Conservation (phyloP, 2,888 invertebrate species). For the Isotomurus palustris region DNA sequence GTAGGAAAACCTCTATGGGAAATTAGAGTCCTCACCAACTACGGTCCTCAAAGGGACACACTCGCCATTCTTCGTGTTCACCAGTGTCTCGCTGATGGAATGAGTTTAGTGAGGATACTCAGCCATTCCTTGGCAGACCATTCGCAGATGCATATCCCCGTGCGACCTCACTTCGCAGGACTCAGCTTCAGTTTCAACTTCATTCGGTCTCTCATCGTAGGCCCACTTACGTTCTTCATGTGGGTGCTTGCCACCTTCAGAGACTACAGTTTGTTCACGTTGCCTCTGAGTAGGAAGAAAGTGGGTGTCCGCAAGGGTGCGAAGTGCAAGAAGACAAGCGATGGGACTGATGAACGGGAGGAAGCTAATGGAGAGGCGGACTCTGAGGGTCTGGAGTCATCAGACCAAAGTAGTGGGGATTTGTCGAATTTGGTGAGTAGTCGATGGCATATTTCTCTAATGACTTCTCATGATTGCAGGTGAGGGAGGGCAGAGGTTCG, state of each 20-base stretch:
- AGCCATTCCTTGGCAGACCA: conserved; percentile 51
- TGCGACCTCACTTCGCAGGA: conserved; percentile 51
- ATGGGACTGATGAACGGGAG: background rate
- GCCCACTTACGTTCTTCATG: conserved; percentile 54
- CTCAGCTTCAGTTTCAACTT: conserved; percentile 51
- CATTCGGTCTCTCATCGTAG: conserved; percentile 53
- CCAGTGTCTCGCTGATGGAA: conserved; percentile 56
- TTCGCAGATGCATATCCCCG: conserved; percentile 46
- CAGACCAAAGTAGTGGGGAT: no score
- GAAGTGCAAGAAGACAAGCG: conserved; percentile 9
- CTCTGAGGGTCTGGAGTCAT: no score
- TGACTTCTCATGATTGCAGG: no score
- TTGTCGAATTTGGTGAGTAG: background rate
- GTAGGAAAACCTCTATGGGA: conserved; percentile 56
- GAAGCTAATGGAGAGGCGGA: no score
- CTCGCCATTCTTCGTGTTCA: conserved; percentile 54
- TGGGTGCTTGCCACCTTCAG: conserved; percentile 51
- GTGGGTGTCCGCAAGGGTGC: conserved; percentile 17
- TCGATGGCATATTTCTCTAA: no score
- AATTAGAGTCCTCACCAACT: conserved; percentile 53
- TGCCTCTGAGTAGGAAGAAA: conserved; percentile 37
- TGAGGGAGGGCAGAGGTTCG: no score
- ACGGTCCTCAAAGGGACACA: conserved; percentile 50
- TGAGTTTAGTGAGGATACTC: conserved; percentile 52
- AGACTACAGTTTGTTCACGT: conserved; percentile 52